Base-by-base conservation (phyloP, 2,113 vertebrate genomes). In the Odocoileus hemionus region DNA sequence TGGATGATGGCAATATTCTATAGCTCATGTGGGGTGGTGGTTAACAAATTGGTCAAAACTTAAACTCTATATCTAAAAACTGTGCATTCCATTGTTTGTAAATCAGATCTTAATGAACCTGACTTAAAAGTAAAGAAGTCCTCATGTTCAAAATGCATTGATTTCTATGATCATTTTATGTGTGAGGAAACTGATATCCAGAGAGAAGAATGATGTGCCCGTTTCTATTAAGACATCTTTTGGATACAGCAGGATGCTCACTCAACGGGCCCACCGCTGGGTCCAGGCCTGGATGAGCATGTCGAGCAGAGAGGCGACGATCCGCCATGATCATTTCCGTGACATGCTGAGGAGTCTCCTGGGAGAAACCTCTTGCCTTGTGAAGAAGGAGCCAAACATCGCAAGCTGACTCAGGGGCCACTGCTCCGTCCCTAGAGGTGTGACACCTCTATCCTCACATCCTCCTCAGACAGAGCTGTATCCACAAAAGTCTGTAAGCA, bases 311-410 rank as follows among this genome's bases (percentile, higher is more conserved):
- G 30, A 85, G 57, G 52, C 16, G 23, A 36, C 13, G 16, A 25
- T 16, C 36, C 1, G 14, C 50, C 16, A 5, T 7, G 0, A 54
- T 57, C 28, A 74, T 50, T 83, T 43, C 70, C 6, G 3, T 10
- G n/a, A 21, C 19, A 4, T 28, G 2, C 74, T n/a, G n/a, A 60
- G n/a, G 23, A 23, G 12, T 5, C 26, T 85, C 89, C 16, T 17
- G 9, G 47, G 7, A 82, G 9, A 76, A 52, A 9, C 4, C 3
- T 60, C 30, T 14, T 1, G 1, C 33, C 2, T 0, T 10, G 5
- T 19, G 10, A 30, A 79, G 43, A 89, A 64, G 45, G 26, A 47
- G 1, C 6, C 33, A 43, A 3, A 2, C 15, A 47, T 36, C n/a
- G 21, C 45, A 64, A 76, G 82, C 2, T 47, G 26, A 80, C 30